phyloP scores from a whole-genome alignment of 2,888 invertebrate genomes.

The Cheilosia variabilis region DNA sequence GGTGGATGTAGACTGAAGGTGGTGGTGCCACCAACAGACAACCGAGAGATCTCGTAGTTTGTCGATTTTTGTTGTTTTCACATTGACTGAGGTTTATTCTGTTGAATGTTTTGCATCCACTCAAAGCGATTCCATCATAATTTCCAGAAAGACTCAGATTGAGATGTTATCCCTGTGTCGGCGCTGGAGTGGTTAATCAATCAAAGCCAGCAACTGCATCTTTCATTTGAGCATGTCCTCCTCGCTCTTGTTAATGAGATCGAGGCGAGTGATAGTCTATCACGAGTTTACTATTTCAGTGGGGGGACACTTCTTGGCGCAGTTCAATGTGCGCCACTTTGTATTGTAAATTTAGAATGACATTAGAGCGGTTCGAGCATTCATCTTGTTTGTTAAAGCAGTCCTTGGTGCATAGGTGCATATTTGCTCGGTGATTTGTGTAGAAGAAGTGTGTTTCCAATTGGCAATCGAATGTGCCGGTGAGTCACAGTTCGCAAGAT shows the following conservation, averaged over 20 bases:
- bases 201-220: constrained; percentile 28
- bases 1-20: constrained; percentile 16
- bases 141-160: constrained; percentile 20
- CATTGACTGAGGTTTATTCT: constrained; percentile 31
- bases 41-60: constrained; percentile 34
- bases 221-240: background rate
- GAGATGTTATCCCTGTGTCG: constrained; percentile 55
- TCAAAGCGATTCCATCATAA: constrained; percentile 46
- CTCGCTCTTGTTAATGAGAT: background rate
- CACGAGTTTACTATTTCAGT: background rate
- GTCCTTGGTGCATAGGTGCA: background rate
- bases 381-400: background rate
- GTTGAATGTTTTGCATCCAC: constrained; percentile 17
- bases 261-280: background rate
- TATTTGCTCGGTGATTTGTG: background rate
- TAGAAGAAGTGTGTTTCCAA: background rate
- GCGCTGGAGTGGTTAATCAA: constrained; percentile 62
- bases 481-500: constrained; percentile 27
- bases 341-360: constrained; percentile 42
- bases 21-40: constrained; percentile 44
- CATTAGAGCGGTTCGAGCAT: constrained; percentile 20
- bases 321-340: constrained; percentile 36
- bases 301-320: background rate
- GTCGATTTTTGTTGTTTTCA: constrained; percentile 41
- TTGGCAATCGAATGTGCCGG: constrained; percentile 17